Evolutionary conservation across 2,113 vertebrate genomes (phyloP), one percentile per base, ranked within the genome.

Genomic region (Osmerus eperlanus): DNA sequence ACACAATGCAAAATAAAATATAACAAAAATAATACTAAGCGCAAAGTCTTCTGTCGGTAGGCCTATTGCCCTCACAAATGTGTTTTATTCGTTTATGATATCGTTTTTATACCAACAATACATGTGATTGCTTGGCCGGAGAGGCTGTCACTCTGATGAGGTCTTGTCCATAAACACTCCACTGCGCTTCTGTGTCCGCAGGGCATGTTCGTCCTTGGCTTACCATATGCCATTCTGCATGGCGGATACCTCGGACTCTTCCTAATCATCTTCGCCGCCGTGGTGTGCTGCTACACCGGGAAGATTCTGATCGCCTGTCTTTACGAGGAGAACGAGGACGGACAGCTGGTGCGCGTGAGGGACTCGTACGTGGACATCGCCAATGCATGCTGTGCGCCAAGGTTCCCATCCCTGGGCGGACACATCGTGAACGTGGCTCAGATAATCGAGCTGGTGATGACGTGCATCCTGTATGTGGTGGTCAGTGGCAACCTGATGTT

Each of bases 381-480:
- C 5, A 98, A 98, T 1, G 97, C 97, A 7, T 99, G 97, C 94
- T 99, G 97, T 14, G 88, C 94, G 0, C 96, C 97, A 0, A 93
- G 96, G 80, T 99, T 98, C 88, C 96, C 96, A 3, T 80, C 90
- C 1, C 89, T 99, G 1, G 97, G 97, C 1, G 97, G 97, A 60
- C 93, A 94, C 79, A 91, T 99, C 0, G 97, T 99, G 25, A 99
- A 99, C 29, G 96, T 98, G 85, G 97, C 97, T 8, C 97, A 99
- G 90, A 96, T 98, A 81, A 99, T 99, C 80, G 97, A 99, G 92
- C 92, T 99, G 85, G 94, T 99, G 82, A 99, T 99, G 97, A 99
- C 97, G 52, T 99, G 97, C 73, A 97, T 99, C 62, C 93, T 99
- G 5, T 99, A 99, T 18, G 96, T 99, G 52, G 97, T 99, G 80